Base-by-base conservation (phyloP, 2,113 vertebrate species). In the Miniopterus natalensis region DNA sequence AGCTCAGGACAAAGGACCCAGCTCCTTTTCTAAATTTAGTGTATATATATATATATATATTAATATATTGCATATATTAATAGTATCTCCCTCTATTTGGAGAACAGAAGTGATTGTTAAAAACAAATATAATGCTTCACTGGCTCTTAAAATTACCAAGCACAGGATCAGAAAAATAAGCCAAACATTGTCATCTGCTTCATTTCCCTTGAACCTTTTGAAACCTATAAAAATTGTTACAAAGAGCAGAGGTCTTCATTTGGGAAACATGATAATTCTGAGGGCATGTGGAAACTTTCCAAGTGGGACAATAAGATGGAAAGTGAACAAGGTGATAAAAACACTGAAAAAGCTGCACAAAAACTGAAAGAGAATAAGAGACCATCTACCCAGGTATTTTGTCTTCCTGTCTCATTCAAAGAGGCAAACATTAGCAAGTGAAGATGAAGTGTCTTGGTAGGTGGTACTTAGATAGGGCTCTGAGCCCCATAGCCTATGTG, bases 61-160 rank as follows among this genome's bases (percentile, higher is more conserved):
- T 36, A 36, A 36, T 36, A 36, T 36, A 36, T 14, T 70, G 63
- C 12, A 23, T 57, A 70, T 79, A 36, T 59, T 88, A 65, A 29
- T 12, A 42, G 68, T 90, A 21, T 81, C 13, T 1, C 40, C 40
- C 29, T 81, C 29, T 49, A 79, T 31, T 66, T 80, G 73, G 57
- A 89, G 74, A 88, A 45, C 36, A 68, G 36, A 88, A 80, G 63
- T 57, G 27, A 57, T 70, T 78, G 45, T 84, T 78, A 68, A 79
- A 8, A 79, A 66, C 42, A 11, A 42, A 79, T 68, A 20, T 42
- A 63, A 4, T 89, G 21, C 10, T 65, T 66, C 68, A 55, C 15
- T 55, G 47, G 45, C 55, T 79, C 9, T 81, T 45, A 80, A 23
- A 81, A 59, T 81, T 8, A 81, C 13, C 73, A 81, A 90, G 20